These are phyloP conservation scores for Pseudochirops cupreus DNA, from an alignment of 2,797 vertebrate genomes.

Conservation along the genomic window DNA sequence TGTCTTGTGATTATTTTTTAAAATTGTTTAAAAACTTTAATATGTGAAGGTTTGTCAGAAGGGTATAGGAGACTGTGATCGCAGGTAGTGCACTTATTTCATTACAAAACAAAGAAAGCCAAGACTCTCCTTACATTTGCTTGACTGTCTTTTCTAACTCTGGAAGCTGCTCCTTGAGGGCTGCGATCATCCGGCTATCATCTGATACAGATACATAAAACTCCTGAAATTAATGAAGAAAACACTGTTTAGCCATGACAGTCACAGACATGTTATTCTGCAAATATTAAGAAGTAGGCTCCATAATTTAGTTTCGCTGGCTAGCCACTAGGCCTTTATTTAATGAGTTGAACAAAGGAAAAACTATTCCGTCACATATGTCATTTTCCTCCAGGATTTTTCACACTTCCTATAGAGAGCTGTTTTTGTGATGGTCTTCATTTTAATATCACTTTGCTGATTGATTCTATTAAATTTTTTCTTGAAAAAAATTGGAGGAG, in stretches of 20 bases:
- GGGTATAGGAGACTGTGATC: slow-evolving; percentile 28
- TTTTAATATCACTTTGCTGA: background rate
- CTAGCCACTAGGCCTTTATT: slow-evolving; percentile 61
- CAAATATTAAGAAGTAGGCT: slow-evolving; percentile 54
- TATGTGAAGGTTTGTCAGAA: slow-evolving; percentile 43
- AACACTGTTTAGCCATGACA: slow-evolving; percentile 79
- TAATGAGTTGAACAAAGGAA: background rate
- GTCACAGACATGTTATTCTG: slow-evolving; percentile 62
- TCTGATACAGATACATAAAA: slow-evolving; percentile 95
- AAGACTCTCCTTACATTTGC: slow-evolving; percentile 89
- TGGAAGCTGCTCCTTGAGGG: slow-evolving; percentile 94
- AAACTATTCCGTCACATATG: background rate
- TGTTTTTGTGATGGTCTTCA: background rate
- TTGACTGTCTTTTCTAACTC: slow-evolving; percentile 94
- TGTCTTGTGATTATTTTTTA: background rate
- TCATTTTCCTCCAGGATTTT: background rate
- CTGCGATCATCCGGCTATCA: slow-evolving; percentile 91
- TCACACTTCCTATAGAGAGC: background rate
- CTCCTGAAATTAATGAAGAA: slow-evolving; percentile 90
- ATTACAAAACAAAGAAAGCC: slow-evolving; percentile 56
- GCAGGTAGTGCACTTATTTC: slow-evolving; percentile 32
- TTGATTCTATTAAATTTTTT: background rate
- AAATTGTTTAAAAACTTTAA: slow-evolving; percentile 44
- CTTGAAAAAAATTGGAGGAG: background rate
- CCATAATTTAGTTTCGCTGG: slow-evolving; percentile 62